Evolutionary conservation across 2,888 invertebrate species (phyloP).

Genomic region (Pollenia amentaria): DNA sequence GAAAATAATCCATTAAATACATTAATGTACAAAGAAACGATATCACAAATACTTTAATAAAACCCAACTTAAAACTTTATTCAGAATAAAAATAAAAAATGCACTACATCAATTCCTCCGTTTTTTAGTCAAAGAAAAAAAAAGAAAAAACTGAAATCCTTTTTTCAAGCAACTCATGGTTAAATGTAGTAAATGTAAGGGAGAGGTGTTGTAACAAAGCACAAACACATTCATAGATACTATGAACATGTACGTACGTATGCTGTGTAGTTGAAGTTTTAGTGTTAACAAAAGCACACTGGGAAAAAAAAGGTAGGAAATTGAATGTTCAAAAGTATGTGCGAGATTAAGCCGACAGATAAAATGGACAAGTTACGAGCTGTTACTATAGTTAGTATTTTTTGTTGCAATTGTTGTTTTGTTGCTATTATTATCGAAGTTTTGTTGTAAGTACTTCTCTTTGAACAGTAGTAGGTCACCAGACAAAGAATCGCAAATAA

Average conservation of each 20-base stretch:
- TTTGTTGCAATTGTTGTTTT: slow-evolving; percentile 36
- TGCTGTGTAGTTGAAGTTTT: slow-evolving; percentile 51
- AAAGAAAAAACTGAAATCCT: slow-evolving; percentile 13
- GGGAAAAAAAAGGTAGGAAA: slow-evolving; percentile 75
- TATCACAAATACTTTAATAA: background rate
- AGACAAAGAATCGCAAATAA: background rate
- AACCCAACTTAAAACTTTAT: slow-evolving; percentile 17
- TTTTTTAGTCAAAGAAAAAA: slow-evolving; percentile 22
- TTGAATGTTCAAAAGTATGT: slow-evolving; percentile 77
- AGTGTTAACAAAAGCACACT: slow-evolving; percentile 57
- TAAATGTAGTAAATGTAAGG: slow-evolving; percentile 4
- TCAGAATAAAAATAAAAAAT: slow-evolving; percentile 12
- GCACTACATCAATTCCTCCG: slow-evolving; percentile 5
- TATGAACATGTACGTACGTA: background rate
- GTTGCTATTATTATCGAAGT: slow-evolving; percentile 59
- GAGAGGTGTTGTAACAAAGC: slow-evolving; percentile 10
- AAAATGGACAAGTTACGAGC: slow-evolving; percentile 77
- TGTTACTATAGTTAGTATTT: slow-evolving; percentile 71
- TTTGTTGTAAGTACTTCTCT: slow-evolving; percentile 47
- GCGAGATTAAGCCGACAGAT: slow-evolving; percentile 77
- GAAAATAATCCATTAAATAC: slow-evolving; percentile 3
- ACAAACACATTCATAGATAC: background rate
- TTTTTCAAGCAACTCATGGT: slow-evolving; percentile 14
- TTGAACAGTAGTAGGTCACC: slow-evolving; percentile 16
- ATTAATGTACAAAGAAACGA: background rate